Conservation (phyloP, 2,113 vertebrate genomes). For the Actenoides hombroni region DNA sequence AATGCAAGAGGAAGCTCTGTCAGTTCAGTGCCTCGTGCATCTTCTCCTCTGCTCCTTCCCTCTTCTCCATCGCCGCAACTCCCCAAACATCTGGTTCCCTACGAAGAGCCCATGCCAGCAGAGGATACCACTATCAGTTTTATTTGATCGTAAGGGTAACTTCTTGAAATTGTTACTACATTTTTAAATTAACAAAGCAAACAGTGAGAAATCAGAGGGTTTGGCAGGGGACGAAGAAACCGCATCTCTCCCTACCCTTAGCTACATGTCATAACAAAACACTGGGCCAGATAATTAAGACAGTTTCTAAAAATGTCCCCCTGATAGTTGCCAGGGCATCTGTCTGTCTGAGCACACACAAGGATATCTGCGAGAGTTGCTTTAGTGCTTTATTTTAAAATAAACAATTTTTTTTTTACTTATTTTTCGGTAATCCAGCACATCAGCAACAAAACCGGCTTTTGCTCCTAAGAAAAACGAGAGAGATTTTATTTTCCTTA, state of each 20-base stretch:
- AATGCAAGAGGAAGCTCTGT: background rate
- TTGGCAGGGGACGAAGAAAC: background rate
- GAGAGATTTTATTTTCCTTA: background rate
- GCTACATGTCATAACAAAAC: slow-evolving; percentile 48
- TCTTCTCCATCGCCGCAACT: background rate
- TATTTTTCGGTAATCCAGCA: background rate
- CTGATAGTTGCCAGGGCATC: slow-evolving; percentile 35
- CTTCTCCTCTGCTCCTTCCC: background rate
- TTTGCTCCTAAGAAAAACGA: background rate
- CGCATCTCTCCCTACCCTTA: background rate
- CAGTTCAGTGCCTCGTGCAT: background rate
- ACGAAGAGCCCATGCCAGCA: background rate
- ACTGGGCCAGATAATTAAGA: slow-evolving; percentile 34
- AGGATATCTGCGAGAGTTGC: background rate
- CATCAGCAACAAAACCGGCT: background rate
- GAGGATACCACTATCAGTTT: background rate
- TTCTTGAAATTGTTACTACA: background rate
- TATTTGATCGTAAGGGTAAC: background rate
- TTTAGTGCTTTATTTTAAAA: background rate
- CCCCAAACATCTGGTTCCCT: background rate
- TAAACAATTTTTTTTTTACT: background rate
- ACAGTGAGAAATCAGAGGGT: background rate
- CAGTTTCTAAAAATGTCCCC: slow-evolving; percentile 55
- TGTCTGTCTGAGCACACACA: background rate
- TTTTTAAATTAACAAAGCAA: slow-evolving; percentile 21